phyloP scores from a whole-genome alignment of 2,797 vertebrate species.

The Naso thynnoides region DNA sequence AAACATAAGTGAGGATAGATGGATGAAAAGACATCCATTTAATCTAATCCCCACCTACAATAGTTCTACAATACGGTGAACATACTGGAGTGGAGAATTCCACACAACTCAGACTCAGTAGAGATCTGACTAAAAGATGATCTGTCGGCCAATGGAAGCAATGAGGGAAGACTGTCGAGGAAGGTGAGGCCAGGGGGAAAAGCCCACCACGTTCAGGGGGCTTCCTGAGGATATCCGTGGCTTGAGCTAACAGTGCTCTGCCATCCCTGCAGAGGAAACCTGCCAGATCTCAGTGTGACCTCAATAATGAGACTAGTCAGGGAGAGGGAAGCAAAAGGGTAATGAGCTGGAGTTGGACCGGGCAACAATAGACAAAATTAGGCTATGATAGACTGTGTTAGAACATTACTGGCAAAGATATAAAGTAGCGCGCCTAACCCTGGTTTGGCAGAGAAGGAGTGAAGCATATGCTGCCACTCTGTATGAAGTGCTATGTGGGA shows the following conservation, averaged over 20 bases:
- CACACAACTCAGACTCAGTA: not conserved
- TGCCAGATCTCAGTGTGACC: slow-evolving; percentile 63
- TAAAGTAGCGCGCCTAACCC: slow-evolving; percentile 10
- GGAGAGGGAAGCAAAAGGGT: slow-evolving; percentile 29
- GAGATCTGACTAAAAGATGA: slow-evolving; percentile 22
- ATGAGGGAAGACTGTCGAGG: slow-evolving; percentile 45
- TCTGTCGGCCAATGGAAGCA: not conserved
- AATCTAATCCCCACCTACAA: slow-evolving; percentile 6
- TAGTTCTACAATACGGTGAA: not conserved
- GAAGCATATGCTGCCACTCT: slow-evolving; percentile 31
- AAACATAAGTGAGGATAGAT: not conserved
- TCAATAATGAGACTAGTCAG: slow-evolving; percentile 48
- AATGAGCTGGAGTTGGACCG: slow-evolving; percentile 19
- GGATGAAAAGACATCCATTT: slow-evolving; percentile 2
- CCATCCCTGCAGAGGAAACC: slow-evolving; percentile 67
- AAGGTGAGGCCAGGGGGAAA: slow-evolving; percentile 61
- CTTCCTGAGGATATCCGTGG: slow-evolving; percentile 84
- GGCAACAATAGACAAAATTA: slow-evolving; percentile 42
- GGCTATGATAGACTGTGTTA: slow-evolving; percentile 27
- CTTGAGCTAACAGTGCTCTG: slow-evolving; percentile 55
- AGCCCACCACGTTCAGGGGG: slow-evolving; percentile 64
- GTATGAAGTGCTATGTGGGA: slow-evolving; percentile 50
- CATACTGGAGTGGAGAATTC: slow-evolving; percentile 1
- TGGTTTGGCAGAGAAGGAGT: slow-evolving; percentile 23
- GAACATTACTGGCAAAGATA: slow-evolving; percentile 37